phyloP scores from a whole-genome alignment of 2,113 vertebrate genomes.

The Gymnogyps californianus region DNA sequence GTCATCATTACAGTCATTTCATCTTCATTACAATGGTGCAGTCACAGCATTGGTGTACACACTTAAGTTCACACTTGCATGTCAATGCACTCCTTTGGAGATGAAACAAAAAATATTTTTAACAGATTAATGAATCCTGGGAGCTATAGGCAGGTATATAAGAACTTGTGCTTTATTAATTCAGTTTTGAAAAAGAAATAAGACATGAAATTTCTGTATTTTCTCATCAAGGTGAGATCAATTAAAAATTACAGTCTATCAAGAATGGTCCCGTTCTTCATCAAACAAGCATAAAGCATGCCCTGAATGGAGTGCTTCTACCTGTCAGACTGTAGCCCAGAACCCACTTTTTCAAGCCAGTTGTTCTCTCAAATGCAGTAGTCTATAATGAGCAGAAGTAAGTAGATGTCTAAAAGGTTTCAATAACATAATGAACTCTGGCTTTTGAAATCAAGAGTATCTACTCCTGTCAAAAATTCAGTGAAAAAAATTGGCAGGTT shows the following conservation, averaged over 20 bases:
- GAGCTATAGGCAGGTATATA: not conserved
- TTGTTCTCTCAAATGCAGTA: not conserved
- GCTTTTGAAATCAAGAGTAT: not conserved
- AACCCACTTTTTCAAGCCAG: not conserved
- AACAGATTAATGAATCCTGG: not conserved
- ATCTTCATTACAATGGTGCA: conserved; percentile 73
- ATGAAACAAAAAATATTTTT: not conserved
- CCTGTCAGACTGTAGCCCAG: not conserved
- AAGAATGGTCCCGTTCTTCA: conserved; percentile 4
- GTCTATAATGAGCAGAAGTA: not conserved
- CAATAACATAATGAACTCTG: not conserved
- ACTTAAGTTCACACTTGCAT: not conserved
- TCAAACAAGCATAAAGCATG: not conserved
- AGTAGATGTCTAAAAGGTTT: not conserved
- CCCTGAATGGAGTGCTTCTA: not conserved
- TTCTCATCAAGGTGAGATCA: conserved; percentile 15
- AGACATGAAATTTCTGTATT: not conserved
- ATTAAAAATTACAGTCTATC: conserved; percentile 49
- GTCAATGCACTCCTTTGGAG: not conserved
- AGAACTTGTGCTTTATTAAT: not conserved
- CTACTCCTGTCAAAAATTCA: not conserved
- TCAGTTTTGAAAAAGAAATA: not conserved
- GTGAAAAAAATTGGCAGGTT: not conserved
- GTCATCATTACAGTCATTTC: conserved; percentile 69
- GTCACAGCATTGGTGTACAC: conserved; percentile 12